phyloP scores from a whole-genome alignment of 23 tunicate species.

The Halocynthia roretzi region DNA sequence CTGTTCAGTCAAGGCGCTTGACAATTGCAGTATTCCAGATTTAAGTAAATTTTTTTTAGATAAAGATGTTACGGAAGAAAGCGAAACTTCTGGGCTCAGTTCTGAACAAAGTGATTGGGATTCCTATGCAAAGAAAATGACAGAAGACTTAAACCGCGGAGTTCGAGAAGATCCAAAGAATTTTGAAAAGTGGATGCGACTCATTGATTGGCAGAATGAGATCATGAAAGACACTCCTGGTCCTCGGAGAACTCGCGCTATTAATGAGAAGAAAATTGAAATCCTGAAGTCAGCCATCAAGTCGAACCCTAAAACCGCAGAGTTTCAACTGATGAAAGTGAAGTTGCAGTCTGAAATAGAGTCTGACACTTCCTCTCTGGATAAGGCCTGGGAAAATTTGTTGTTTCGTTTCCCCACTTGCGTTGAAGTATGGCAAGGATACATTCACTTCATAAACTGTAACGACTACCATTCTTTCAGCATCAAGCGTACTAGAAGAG shows the following conservation, averaged over 20 bases:
- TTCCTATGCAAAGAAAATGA: not conserved
- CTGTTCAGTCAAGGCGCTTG: no score
- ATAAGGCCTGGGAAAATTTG: constrained; percentile 83
- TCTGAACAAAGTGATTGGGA: no score
- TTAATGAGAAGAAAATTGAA: constrained; percentile 61
- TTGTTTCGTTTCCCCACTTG: constrained; percentile 68
- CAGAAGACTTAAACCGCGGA: constrained; percentile 51
- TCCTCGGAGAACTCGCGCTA: not conserved
- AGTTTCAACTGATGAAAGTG: constrained; percentile 36
- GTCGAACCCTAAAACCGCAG: constrained; percentile 37
- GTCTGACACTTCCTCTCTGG: constrained; percentile 23
- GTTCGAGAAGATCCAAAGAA: constrained; percentile 59
- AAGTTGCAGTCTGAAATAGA: constrained; percentile 5
- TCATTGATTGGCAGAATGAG: constrained; percentile 55
- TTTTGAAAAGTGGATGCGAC: constrained; percentile 48
- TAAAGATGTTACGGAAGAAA: no score
- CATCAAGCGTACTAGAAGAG: constrained; percentile 23
- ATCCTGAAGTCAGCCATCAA: constrained; percentile 70
- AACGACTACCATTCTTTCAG: constrained; percentile 12
- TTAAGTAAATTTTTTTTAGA: no score
- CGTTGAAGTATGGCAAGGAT: constrained; percentile 56
- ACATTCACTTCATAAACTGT: constrained; percentile 39
- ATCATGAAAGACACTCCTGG: not conserved
- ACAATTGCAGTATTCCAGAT: no score
- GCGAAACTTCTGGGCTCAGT: no score